Evolutionary conservation across 2,113 vertebrate genomes (phyloP), one percentile per base, ranked within the genome.

Genomic region (Pyxicephalus adspersus): DNA sequence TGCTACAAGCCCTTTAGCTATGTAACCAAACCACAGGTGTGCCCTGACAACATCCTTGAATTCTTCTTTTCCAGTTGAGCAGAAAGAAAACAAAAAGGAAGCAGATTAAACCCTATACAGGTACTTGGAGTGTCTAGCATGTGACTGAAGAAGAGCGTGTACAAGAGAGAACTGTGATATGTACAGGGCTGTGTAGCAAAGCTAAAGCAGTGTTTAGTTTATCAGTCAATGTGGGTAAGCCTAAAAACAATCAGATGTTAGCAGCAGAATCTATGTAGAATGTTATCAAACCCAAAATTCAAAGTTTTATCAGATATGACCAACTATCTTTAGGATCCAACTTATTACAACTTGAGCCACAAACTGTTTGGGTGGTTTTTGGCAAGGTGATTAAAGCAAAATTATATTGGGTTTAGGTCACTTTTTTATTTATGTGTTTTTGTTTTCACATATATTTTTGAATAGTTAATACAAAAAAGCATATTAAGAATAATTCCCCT

Each of bases 1-100:
- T 81, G 83, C 75, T 73, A 77, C 1, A 0, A 71, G 80, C 70
- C 80, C 72, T 80, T 83, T 68, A 9, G 0, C 77, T 61, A 54
- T 13, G 25, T 51, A 57, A 73, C 55, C 31, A 29, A 65, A 22
- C 67, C 29, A 58, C 83, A 87, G 88, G 84, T 89, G 89, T 84
- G 86, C 85, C 50, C 78, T 83, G 73, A 84, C 85, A 80, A 83
- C 78, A 68, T 77, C 82, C 76, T 15, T 2, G 74, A 83, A 80
- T 91, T 91, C 87, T 88, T 86, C 75, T 81, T 86, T 88, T 83
- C 64, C 85, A 85, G 80, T 83, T 86, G 76, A 86, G 83, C 84
- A 80, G 87, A 88, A 89, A 90, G 86, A 87, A 90, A 89, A 88
- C 86, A 84, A 83, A 89, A 85, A 87, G 66, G 73, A 52, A 65